Conservation (phyloP, 2,797 vertebrate species). For the Acrossocheilus wenchowensis region DNA sequence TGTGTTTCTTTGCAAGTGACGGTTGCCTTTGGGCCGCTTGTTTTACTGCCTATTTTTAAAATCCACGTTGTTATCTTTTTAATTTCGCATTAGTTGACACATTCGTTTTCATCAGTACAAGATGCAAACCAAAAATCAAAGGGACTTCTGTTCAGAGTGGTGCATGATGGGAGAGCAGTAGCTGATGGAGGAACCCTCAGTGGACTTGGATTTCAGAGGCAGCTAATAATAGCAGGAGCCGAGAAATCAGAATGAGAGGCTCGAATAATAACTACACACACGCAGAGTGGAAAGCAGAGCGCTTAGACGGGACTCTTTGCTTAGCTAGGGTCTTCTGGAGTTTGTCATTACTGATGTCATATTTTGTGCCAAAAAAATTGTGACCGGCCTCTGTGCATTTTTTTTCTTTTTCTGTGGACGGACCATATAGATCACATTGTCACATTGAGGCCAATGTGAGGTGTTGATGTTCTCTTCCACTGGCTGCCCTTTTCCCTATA, state of each 20-base stretch:
- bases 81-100: slow-evolving; percentile 6
- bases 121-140: slow-evolving; percentile 30
- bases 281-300: slow-evolving; percentile 26
- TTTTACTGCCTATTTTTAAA: slow-evolving; percentile 2
- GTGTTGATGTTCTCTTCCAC: slow-evolving; percentile 42
- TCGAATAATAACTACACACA: slow-evolving; percentile 49
- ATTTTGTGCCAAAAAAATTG: not conserved
- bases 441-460: slow-evolving; percentile 48
- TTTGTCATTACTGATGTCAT: not conserved
- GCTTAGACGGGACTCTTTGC: slow-evolving; percentile 34
- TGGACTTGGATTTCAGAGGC: slow-evolving; percentile 60
- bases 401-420: not conserved
- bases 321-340: slow-evolving; percentile 20
- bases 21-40: not conserved
- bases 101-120: not conserved
- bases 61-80: not conserved
- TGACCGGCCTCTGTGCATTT: not conserved
- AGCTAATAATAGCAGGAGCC: slow-evolving; percentile 61
- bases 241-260: slow-evolving; percentile 56
- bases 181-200: slow-evolving; percentile 50
- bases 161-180: slow-evolving; percentile 47
- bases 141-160: slow-evolving; percentile 18
- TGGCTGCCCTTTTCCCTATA: slow-evolving; percentile 36
- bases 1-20: not conserved
- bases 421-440: slow-evolving; percentile 52